Evolutionary conservation across 2,113 vertebrate species (phyloP).

Genomic region (Shinisaurus crocodilurus): DNA sequence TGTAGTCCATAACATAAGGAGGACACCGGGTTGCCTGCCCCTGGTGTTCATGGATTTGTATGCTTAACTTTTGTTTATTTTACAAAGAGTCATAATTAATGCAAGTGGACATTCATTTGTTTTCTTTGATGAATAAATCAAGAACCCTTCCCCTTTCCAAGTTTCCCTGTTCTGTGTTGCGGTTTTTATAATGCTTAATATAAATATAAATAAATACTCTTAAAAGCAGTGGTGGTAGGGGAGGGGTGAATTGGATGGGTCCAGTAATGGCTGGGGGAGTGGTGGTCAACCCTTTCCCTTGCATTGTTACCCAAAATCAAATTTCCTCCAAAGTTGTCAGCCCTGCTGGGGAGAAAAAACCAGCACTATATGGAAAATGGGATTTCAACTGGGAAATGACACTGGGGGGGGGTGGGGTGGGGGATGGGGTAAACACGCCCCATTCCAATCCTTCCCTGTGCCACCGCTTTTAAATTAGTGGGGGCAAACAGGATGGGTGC

Average conservation of each 20-base stretch:
- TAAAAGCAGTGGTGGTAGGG: background rate
- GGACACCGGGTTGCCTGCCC: background rate
- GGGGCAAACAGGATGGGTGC: background rate
- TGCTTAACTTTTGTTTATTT: background rate
- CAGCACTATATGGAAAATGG: background rate
- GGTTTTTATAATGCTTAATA: background rate
- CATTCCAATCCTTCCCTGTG: background rate
- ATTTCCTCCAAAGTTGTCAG: background rate
- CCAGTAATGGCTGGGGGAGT: background rate
- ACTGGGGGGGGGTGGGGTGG: background rate
- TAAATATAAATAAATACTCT: background rate
- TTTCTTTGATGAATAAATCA: background rate
- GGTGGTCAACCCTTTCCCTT: background rate
- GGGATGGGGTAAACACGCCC: background rate
- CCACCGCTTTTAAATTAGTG: background rate
- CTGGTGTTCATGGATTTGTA: background rate
- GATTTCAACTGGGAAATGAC: background rate
- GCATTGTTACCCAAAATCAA: background rate
- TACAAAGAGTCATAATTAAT: background rate
- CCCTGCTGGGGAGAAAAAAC: background rate
- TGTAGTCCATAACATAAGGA: background rate
- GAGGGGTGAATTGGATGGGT: no score
- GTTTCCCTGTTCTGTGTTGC: background rate
- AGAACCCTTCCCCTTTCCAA: background rate
- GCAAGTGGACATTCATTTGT: background rate